Evolutionary conservation across 2,113 vertebrate genomes (phyloP).

Genomic region (Xiphophorus couchianus): DNA sequence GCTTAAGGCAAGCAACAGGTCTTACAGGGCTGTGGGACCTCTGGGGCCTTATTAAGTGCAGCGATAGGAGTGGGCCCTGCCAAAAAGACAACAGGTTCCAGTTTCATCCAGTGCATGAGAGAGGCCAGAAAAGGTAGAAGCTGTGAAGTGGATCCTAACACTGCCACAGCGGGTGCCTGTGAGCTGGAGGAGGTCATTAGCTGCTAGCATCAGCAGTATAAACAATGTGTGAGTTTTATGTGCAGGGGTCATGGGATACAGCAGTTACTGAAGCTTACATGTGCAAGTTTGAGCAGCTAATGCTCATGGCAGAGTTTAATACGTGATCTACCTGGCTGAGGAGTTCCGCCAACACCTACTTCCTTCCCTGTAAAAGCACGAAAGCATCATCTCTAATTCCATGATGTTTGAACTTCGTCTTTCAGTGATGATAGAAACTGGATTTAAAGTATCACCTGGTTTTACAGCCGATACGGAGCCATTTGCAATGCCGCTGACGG

Average conservation of each 20-base stretch:
- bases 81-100: slow-evolving; percentile 79
- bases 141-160: slow-evolving; percentile 23
- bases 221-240: slow-evolving; percentile 25
- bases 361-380: slow-evolving; percentile 67
- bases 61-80: slow-evolving; percentile 73
- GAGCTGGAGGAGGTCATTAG: slow-evolving; percentile 58
- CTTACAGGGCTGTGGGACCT: slow-evolving; percentile 79
- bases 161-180: slow-evolving; percentile 42
- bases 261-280: background rate
- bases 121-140: slow-evolving; percentile 43
- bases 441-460: slow-evolving; percentile 53
- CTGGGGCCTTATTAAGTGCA: slow-evolving; percentile 64
- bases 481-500: slow-evolving; percentile 25
- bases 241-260: slow-evolving; percentile 8
- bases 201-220: slow-evolving; percentile 51
- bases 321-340: slow-evolving; percentile 68
- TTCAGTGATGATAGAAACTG: background rate
- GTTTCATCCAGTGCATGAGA: slow-evolving; percentile 54
- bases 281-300: background rate
- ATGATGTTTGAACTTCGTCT: background rate
- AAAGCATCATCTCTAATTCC: background rate
- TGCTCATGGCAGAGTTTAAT: background rate
- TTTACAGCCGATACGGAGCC: slow-evolving; percentile 63
- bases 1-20: slow-evolving; percentile 67
- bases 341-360: slow-evolving; percentile 55